Base-by-base conservation (phyloP, 2,113 vertebrate species). In the Nannospalax galili region DNA sequence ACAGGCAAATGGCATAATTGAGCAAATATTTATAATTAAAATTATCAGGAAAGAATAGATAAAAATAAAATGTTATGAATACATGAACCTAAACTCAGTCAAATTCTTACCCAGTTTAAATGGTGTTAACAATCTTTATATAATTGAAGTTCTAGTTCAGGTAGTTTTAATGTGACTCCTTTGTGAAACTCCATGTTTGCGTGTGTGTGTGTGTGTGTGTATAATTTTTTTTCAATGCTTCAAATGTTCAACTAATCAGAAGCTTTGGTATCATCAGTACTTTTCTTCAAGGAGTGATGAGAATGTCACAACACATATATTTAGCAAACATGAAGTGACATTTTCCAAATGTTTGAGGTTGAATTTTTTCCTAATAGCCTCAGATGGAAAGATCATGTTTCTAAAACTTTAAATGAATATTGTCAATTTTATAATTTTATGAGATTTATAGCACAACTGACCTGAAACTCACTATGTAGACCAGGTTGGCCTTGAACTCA, bases 251-350 rank as follows among this genome's bases (percentile, higher is more conserved):
- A 88, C 24, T 45, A 69, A 72, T 32, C 37, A 90, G 65, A 95
- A 62, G 15, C 72, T 37, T 74, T 28, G 28, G 2, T 15, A 40
- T 87, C 16, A 79, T 28, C 82, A 85, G 4, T 37, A 17, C 0
- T 72, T 60, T 73, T 84, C 37, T 77, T 89, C 6, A 67, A 35
- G 75, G 56, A 82, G 22, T 42, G 72, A 72, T n/a, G 26, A 89
- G 26, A 89, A 52, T 35, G 37, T 60, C 65, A 67, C 1, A 64
- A 7, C 56, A 88, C 42, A 42, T 15, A n/a, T 40, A 84, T 17
- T 91, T 80, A 88, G 77, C 56, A 94, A 80, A 93, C 91, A 87
- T 15, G 45, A 93, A 74, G 37, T 73, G 26, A 58, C 77, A n/a
- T 52, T 89, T 96, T 74, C 10, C 77, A 84, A 69, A 87, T 77